A percentile compares a stretch with the other conserved stretches of the same genome.
Conservation (phyloP, 2,113 vertebrate species). For the Embiotoca jacksoni region DNA sequence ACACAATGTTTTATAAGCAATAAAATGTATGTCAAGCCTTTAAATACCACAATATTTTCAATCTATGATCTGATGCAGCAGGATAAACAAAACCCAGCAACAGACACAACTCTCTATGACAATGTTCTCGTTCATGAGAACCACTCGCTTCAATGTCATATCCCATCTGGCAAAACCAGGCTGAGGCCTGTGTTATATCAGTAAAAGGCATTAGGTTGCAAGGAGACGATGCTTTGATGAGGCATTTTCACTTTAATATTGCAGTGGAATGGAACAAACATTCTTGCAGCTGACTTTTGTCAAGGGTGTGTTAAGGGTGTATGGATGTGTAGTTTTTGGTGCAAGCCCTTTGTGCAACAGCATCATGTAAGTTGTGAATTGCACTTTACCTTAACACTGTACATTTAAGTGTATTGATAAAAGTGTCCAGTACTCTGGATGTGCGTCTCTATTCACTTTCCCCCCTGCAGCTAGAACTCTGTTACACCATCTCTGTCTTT, state of each 20-base stretch:
- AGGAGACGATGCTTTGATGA: slow-evolving; percentile 4
- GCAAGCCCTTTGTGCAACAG: background rate
- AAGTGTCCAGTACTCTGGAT: background rate
- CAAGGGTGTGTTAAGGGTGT: background rate
- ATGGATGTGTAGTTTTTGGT: background rate
- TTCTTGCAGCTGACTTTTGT: background rate
- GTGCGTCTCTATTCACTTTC: slow-evolving; percentile 2
- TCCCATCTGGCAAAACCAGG: background rate
- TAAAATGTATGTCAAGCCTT: background rate
- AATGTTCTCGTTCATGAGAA: slow-evolving; percentile 14
- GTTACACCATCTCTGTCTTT: slow-evolving; percentile 26
- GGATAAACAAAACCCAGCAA: slow-evolving; percentile 20
- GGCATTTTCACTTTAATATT: slow-evolving; percentile 22
- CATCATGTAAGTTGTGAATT: background rate
- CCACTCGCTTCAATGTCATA: slow-evolving; percentile 35
- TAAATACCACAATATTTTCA: background rate
- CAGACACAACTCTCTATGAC: slow-evolving; percentile 21
- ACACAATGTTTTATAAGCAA: background rate
- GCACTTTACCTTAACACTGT: too few relatives aligned
- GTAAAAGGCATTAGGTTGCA: background rate
- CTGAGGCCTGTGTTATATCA: slow-evolving; percentile 16
- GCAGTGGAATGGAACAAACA: background rate
- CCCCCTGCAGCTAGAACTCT: slow-evolving; percentile 23
- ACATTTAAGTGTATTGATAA: background rate
- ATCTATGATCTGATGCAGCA: slow-evolving; percentile 10